Conservation (phyloP, 2,113 vertebrate species). For the Zosterops lateralis region DNA sequence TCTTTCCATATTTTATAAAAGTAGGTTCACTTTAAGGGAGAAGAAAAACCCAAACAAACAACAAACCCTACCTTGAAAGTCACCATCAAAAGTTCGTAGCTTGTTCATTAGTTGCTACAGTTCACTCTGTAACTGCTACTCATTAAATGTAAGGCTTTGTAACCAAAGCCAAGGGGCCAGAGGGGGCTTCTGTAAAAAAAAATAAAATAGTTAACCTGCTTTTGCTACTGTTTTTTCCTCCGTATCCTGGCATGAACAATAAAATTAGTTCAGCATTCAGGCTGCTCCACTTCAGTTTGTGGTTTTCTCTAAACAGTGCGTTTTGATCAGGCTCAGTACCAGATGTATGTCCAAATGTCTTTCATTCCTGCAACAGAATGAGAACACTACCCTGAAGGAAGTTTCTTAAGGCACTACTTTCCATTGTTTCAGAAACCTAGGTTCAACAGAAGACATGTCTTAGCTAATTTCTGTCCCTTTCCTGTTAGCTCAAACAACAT, state of each 20-base stretch:
- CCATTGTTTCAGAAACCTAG: background rate
- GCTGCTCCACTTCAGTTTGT: background rate
- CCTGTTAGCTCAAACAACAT: background rate
- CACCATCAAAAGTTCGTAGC: background rate
- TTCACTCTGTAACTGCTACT: background rate
- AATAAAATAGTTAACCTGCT: background rate
- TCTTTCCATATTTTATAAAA: background rate
- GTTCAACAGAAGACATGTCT: background rate
- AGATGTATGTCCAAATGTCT: background rate
- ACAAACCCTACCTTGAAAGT: background rate
- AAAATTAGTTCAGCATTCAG: background rate
- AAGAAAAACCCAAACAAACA: background rate
- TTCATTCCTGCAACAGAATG: background rate
- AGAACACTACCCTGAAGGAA: background rate
- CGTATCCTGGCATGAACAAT: background rate
- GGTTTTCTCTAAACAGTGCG: background rate
- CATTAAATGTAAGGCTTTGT: background rate
- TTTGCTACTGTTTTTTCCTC: background rate
- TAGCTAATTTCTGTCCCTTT: background rate
- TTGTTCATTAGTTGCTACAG: background rate
- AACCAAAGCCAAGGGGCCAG: fast-evolving
- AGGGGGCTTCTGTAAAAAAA: background rate
- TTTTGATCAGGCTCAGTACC: background rate
- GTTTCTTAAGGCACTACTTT: background rate
- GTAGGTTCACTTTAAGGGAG: background rate